Evolutionary conservation across 1,140 invertebrate genomes (phyloP).

Genomic region (Tyrophagus putrescentiae): DNA sequence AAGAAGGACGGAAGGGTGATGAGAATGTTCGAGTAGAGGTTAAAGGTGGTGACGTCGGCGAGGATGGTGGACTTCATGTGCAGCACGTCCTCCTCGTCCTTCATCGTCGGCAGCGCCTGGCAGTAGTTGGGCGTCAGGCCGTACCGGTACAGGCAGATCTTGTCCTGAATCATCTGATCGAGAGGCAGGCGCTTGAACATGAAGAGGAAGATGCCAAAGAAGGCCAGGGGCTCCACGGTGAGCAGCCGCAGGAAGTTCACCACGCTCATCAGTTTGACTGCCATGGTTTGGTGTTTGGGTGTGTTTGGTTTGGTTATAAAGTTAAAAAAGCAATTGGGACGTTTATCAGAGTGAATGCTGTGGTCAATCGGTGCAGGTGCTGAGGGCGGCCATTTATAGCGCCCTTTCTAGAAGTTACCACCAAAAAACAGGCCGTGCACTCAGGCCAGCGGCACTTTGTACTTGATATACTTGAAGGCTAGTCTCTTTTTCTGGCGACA

Average conservation of each 20-base stretch:
- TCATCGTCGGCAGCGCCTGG: slow-evolving; percentile 4
- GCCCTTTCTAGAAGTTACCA: not conserved
- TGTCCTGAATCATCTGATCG: slow-evolving; percentile 41
- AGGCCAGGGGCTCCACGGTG: slow-evolving; percentile 12
- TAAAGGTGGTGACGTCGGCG: not conserved
- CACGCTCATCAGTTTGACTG: not conserved
- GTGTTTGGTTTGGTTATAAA: too few species aligned
- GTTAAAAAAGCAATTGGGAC: too few species aligned
- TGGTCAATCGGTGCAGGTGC: too few species aligned
- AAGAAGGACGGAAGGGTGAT: not conserved
- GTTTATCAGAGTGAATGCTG: too few species aligned
- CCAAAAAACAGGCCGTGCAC: not conserved
- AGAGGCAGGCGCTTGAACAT: not conserved
- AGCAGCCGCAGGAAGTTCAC: slow-evolving; percentile 9
- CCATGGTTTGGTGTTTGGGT: too few species aligned
- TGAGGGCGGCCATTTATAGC: not conserved
- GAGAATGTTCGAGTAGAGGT: not conserved
- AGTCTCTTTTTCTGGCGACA: too few species aligned
- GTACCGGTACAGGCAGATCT: slow-evolving; percentile 12
- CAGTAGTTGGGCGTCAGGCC: slow-evolving; percentile 10
- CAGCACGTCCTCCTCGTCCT: not conserved
- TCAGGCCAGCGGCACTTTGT: too few species aligned
- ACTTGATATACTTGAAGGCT: too few species aligned
- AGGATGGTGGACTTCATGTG: slow-evolving; percentile 16
- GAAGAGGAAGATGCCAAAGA: slow-evolving; percentile 2